Evolutionary conservation across 2,888 invertebrate genomes (phyloP).

Genomic region (Pocota personata): DNA sequence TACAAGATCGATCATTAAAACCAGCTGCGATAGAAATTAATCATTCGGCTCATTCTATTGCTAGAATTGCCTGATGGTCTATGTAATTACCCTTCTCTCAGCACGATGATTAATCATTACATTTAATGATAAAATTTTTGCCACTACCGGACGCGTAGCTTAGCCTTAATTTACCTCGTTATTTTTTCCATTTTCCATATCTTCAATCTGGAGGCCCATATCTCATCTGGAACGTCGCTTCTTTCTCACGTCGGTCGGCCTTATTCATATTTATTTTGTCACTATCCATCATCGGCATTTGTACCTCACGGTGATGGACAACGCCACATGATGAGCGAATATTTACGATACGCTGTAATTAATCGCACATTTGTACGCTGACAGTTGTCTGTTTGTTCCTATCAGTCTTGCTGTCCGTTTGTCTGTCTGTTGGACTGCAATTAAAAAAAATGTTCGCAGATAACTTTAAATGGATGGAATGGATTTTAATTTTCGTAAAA

Average conservation of each 20-base stretch:
- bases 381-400: slow-evolving; percentile 4
- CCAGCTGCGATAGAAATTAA: too few relatives aligned
- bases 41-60: not conserved
- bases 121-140: not conserved
- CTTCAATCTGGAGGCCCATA: not conserved
- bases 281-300: slow-evolving; percentile 35
- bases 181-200: not conserved
- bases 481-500: slow-evolving; percentile 1
- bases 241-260: not conserved
- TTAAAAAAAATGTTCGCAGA: slow-evolving; percentile 2
- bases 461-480: slow-evolving; percentile 7
- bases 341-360: slow-evolving; percentile 23
- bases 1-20: too few relatives aligned
- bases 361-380: slow-evolving; percentile 1
- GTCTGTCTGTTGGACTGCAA: not conserved
- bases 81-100: not conserved
- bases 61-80: not conserved
- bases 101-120: not conserved
- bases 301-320: slow-evolving; percentile 22
- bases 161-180: not conserved
- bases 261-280: slow-evolving; percentile 25
- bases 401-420: slow-evolving; percentile 1
- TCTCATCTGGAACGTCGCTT: not conserved
- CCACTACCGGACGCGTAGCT: not conserved
- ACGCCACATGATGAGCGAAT: slow-evolving; percentile 18